Evolutionary conservation across 2,113 vertebrate genomes (phyloP).

Genomic region (Catharus minimus): DNA sequence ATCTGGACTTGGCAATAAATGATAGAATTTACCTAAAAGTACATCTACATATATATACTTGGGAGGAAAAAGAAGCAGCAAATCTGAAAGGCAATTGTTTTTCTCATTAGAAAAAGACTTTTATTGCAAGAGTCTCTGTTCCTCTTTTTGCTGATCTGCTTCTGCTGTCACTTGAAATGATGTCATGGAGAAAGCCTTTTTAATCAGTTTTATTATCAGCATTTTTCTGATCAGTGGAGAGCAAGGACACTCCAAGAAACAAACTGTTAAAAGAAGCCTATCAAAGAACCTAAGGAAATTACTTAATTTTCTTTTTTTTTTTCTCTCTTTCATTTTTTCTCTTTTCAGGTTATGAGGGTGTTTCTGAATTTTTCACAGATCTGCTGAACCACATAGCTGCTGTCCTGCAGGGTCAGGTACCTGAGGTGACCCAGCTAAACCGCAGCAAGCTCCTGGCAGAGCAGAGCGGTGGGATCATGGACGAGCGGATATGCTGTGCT

Average conservation of each 20-base stretch:
- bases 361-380: slow-evolving; percentile 93
- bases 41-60: background rate
- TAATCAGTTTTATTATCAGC: background rate
- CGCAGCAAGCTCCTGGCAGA: slow-evolving; percentile 70
- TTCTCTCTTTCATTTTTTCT: background rate
- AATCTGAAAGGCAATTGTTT: background rate
- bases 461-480: slow-evolving; percentile 62
- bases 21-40: background rate
- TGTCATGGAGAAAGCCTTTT: background rate
- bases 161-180: background rate
- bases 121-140: background rate
- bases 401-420: slow-evolving; percentile 83
- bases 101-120: background rate
- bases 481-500: slow-evolving; percentile 75
- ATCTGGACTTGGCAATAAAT: background rate
- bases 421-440: slow-evolving; percentile 74
- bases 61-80: background rate
- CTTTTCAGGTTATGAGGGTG: slow-evolving; percentile 90
- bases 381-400: slow-evolving; percentile 93
- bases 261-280: background rate
- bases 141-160: background rate
- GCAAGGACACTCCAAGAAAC: background rate
- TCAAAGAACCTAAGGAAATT: background rate
- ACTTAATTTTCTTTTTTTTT: background rate
- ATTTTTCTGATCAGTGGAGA: background rate